Evolutionary conservation across 2,888 invertebrate species (phyloP).

Genomic region (Diaperis boleti): DNA sequence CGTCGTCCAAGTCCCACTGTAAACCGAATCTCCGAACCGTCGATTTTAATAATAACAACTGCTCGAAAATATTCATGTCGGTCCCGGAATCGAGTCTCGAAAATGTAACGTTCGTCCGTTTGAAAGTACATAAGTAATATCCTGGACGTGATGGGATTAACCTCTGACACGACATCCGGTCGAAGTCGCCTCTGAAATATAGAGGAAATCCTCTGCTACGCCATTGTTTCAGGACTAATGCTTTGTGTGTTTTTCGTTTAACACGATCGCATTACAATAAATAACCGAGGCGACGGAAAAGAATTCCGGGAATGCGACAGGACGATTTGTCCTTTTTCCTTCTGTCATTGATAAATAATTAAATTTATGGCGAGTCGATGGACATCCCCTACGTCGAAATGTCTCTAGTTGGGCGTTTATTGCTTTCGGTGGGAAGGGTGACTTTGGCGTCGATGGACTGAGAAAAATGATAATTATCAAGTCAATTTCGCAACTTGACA

Average conservation of each 20-base stretch:
- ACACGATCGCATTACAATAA: slow-evolving; percentile 24
- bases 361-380: slow-evolving; percentile 43
- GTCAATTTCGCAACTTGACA: no score
- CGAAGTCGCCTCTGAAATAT: slow-evolving; percentile 28
- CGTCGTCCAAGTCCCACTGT: no score
- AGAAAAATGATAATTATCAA: not conserved
- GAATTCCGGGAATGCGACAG: slow-evolving; percentile 32
- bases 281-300: slow-evolving; percentile 12
- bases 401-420: slow-evolving; percentile 54
- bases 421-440: no score
- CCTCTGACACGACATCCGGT: slow-evolving; percentile 53
- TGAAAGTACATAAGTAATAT: slow-evolving; percentile 51
- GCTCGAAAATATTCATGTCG: slow-evolving; percentile 21
- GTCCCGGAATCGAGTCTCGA: slow-evolving; percentile 17
- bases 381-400: slow-evolving; percentile 53
- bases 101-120: slow-evolving; percentile 35
- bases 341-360: slow-evolving; percentile 31
- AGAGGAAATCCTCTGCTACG: slow-evolving; percentile 30
- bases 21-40: not conserved
- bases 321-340: slow-evolving; percentile 31
- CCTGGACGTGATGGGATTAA: slow-evolving; percentile 53
- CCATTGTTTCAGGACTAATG: slow-evolving; percentile 33
- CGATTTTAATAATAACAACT: slow-evolving; percentile 2
- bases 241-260: slow-evolving; percentile 33
- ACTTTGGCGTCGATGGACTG: no score